Evolutionary conservation across 2,888 invertebrate species (phyloP), one percentile per base, ranked within the genome.

Genomic region (Crematogaster levior): DNA sequence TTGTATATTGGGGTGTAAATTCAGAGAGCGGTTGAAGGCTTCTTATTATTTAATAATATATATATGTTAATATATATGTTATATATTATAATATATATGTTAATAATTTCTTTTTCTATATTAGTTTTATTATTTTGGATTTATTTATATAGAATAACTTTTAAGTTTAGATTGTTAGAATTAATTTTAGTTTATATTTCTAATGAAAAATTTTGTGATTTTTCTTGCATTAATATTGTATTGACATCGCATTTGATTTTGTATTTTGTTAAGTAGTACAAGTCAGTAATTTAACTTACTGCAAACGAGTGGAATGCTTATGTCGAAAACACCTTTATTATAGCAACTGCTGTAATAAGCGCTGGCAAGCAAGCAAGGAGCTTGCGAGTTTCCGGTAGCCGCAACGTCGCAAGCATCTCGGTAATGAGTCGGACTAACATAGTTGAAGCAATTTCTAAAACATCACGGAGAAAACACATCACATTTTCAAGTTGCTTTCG

Each of bases 321-420:
- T 95, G n/a, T 56, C 73, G 0, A 95, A 96, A 63, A 97, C 94
- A 34, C 96, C 95, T 12, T 96, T 95, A 0, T 95, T 92, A 15
- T 95, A 94, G 75, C 98, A 97, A 5, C 96, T 95, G 0, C 96
- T 95, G 15, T 95, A 95, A 95, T 98, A 98, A 0, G 97, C 97
- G 0, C 95, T 93, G 0, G 97, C 97, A 12, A 97, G 95, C 70
- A 96, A 95, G 90, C 97, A 97, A 12, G 97, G 96, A 81, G 96
- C 95, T 0, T 95, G 92, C 0, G 95, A 95, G 3, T 95, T 94
- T 18, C 94, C 93, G 53, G 95, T 94, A 21, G 94, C 93, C 53
- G 97, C 96, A 92, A 96, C 96, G 91, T 97, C 96, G 93, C 99
- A 99, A 46, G 97, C 97, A 92, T 96, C 95, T 91, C 97, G 96